Evolutionary conservation across 2,888 invertebrate genomes (phyloP), one percentile per base, ranked within the genome.

Genomic region (Chorisops tibialis): DNA sequence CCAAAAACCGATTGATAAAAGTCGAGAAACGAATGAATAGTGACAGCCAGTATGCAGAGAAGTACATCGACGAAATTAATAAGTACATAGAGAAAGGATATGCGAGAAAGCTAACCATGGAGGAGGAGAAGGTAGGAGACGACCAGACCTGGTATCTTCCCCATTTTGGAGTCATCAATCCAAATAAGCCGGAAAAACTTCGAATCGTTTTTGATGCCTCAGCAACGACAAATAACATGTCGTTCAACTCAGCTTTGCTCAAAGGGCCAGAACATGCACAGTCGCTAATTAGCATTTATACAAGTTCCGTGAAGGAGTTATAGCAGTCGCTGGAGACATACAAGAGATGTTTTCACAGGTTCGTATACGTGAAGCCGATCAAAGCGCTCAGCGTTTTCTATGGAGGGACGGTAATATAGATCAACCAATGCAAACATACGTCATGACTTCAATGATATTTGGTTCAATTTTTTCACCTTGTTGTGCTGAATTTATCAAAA

Each of bases 271-370:
- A 73, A 35, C 37, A 72, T 0, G 64, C 71, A 2, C 65, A 69
- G n/a, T 65, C 70, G 1, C 41, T 74, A 4, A 30, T 68, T 0
- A 67, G 66, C 1, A 68, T 73, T n/a, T 74, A 1, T 66, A 72
- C 61, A 69, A 71, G 30, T 74, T 73, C 50, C 58, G 73, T 7
- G 65, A 68, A 58, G 35, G 62, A 1, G 38, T 50, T 0, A 50
- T 71, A 0, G 73, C 71, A 0, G 61, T 73, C 1, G 69, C 56
- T 4, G 73, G 66, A 0, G 74, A 75, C 48, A 70, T 75, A 0
- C 66, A 62, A 4, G 72, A 75, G 49, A 74, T 75, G 73, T 74
- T 73, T 49, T 62, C 69, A 3, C 73, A 70, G 35, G 61, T 74
- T 0, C 66, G 66, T 11, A 69, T 75, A 2, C 14, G 51, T 0